These are phyloP conservation scores for Sarcophaga variegata DNA, from an alignment of 2,888 invertebrate species.

Conservation along the genomic window DNA sequence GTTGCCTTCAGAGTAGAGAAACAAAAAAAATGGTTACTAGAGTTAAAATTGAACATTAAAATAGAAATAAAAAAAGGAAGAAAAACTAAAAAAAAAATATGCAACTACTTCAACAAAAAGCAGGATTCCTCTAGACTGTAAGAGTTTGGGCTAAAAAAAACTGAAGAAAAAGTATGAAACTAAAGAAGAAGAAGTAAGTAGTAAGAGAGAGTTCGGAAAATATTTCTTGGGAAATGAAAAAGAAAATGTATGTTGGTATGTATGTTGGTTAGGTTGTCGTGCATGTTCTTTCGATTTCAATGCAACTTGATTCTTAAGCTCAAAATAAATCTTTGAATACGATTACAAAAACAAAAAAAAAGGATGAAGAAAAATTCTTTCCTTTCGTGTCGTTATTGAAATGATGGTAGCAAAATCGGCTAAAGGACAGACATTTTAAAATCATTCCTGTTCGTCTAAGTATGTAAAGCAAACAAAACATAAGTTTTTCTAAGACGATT, in stretches of 20 bases:
- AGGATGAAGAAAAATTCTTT: not conserved
- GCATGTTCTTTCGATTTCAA: not conserved
- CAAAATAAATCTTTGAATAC: not conserved
- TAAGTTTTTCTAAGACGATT: no score
- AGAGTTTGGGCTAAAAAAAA: no score
- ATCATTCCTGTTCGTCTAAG: no score
- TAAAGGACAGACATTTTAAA: not conserved
- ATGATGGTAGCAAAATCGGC: not conserved
- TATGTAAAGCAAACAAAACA: no score
- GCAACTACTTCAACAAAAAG: not conserved
- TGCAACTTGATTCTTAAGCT: slow-evolving; percentile 16
- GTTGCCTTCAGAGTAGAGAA: no score
- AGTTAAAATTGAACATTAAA: not conserved
- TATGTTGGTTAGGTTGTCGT: not conserved
- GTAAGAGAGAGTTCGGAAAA: not conserved
- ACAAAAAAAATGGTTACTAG: no score
- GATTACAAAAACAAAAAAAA: not conserved
- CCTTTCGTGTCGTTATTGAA: not conserved
- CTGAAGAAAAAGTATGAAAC: not conserved
- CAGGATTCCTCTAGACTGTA: no score
- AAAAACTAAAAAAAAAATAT: not conserved
- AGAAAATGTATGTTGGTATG: no score
- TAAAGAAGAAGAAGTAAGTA: not conserved
- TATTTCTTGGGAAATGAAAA: not conserved
- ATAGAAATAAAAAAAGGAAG: not conserved